Evolutionary conservation across 2,797 vertebrate species (phyloP), one percentile per base, ranked within the genome.

Genomic region (Lates japonicus): DNA sequence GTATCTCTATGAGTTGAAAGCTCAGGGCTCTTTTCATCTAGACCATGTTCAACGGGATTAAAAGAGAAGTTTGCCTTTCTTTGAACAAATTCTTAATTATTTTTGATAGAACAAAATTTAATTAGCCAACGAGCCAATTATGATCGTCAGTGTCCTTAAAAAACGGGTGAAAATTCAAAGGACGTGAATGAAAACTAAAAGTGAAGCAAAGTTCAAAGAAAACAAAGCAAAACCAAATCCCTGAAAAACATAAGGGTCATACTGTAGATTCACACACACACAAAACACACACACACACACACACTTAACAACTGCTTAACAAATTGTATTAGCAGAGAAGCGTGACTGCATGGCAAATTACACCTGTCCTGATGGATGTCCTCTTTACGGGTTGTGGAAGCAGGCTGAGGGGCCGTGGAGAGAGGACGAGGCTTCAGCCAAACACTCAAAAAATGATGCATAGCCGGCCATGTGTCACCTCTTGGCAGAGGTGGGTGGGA

Each of bases 281-380:
- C 0, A 35, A 29, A 29, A 29, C n/a, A n/a, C 62, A 70, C 60
- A 58, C 59, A 57, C 62, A 65, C 58, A 70, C 39, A 63, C 62
- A 39, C 64, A 82, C 19, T 86, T 69, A 87, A 84, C 88, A 85
- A 92, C 82, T 90, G 87, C 74, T 89, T 92, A 90, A 91, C 91
- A 90, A 89, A 91, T 87, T 88, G 87, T 85, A 86, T 89, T 83
- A 87, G 85, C 78, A 85, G 74, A 84, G 88, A 78, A 81, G 88
- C 70, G 68, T 87, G 83, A 90, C 89, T 86, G 85, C 86, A 80
- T 80, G 83, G 90, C 83, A 89, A 90, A 91, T 88, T 89, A 81
- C 89, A 91, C 88, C 80, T 25, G 0, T 88, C 8, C 60, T 87
- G 87, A 93, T 52, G 48, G 90, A 94, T 89, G 86, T 82, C 80